Conservation (phyloP, 2,888 invertebrate species). For the Cantharis rustica region DNA sequence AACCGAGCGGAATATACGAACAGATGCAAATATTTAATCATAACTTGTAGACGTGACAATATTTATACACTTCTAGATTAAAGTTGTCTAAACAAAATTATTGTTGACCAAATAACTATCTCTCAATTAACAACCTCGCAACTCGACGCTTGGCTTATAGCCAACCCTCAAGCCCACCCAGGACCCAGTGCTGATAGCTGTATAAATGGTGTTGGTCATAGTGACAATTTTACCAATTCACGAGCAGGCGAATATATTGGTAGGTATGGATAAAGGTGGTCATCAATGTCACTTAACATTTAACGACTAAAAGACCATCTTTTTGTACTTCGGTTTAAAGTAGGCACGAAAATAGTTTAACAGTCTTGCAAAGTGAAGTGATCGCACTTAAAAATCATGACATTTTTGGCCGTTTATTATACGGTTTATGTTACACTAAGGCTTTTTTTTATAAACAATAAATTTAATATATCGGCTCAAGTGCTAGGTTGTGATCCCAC, state of each 20-base stretch:
- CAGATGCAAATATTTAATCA: constrained; percentile 46
- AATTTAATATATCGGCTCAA: not conserved
- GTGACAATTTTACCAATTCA: constrained; percentile 52
- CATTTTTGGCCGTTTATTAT: not conserved
- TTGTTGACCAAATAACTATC: constrained; percentile 51
- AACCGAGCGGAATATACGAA: constrained; percentile 10
- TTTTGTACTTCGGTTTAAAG: constrained; percentile 27
- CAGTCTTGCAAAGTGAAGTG: constrained; percentile 21
- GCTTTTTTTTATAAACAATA: not conserved
- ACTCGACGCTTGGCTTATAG: constrained; percentile 44
- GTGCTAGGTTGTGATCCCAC: not conserved
- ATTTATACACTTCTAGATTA: constrained; percentile 52
- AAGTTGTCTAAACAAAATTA: constrained; percentile 48
- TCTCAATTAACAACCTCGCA: constrained; percentile 51
- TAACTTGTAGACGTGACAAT: constrained; percentile 53
- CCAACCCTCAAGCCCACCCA: constrained; percentile 47
- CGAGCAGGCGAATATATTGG: constrained; percentile 50
- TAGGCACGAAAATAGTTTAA: constrained; percentile 26
- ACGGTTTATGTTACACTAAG: not conserved
- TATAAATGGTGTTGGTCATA: constrained; percentile 49
- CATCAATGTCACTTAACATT: constrained; percentile 53
- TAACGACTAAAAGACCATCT: constrained; percentile 35
- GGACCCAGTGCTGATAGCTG: constrained; percentile 47
- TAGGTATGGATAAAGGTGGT: constrained; percentile 43
- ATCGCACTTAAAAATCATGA: constrained; percentile 4